Evolutionary conservation across 2,888 invertebrate genomes (phyloP), one percentile per base, ranked within the genome.

Genomic region (Plebejus argus): DNA sequence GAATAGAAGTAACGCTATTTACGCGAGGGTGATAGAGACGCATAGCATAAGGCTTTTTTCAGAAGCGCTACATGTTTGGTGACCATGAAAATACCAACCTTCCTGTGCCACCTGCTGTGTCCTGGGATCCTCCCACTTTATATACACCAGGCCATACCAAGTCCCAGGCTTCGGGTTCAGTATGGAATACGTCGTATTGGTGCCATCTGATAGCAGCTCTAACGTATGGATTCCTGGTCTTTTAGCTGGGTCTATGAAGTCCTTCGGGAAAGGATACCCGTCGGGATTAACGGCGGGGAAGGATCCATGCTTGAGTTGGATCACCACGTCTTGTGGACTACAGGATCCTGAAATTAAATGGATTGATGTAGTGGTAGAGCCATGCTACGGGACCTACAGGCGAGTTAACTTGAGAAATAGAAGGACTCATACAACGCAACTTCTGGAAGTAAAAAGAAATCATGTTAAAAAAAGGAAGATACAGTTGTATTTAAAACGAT

Each of bases 251-350:
- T 92, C 91, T 79, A 96, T 88, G 83, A 96, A 95, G 80, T 95
- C 92, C 78, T 96, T 95, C 0, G 97, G 97, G 85, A 97, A 97
- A 74, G 95, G 95, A 71, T 97, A 96, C 80, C 97, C 97, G 85
- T 98, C 97, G 2, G 98, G 97, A 85, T 96, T 96, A 79, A 98
- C 96, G 4, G 98, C 96, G 33, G 98, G 98, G 84, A 97, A 96
- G 74, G 98, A 96, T 20, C 97, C 97, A 82, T 96, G 96, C 87
- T 98, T 98, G 77, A 98, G 89, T 85, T 96, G 95, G 83, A 96
- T 91, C 81, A 96, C 92, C 76, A 97, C 96, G 83, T 96, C 95
- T 84, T 95, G 94, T 5, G 95, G 92, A 74, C 90, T 88, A 85
- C 96, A 96, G 80, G 95, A 94, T 66, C 96, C 95, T 90, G 89